These are phyloP conservation scores for Chelonia mydas DNA, from an alignment of 2,797 vertebrate species.

Conservation along the genomic window DNA sequence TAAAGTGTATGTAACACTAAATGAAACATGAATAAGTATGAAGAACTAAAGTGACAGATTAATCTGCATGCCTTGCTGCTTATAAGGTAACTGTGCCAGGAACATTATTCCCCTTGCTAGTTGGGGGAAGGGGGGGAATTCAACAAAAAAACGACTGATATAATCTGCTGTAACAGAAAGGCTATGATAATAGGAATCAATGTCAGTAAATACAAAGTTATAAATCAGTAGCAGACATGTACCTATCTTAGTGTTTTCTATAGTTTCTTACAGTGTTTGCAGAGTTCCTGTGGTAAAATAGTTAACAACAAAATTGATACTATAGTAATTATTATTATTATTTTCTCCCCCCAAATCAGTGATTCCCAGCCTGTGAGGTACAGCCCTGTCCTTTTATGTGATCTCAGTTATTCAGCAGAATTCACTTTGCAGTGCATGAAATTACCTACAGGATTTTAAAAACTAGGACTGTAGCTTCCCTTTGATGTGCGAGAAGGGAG, in stretches of 20 bases:
- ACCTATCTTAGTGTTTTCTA: not conserved
- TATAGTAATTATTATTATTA: not conserved
- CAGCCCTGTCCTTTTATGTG: not conserved
- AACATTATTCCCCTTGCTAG: not conserved
- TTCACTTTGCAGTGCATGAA: rapidly evolving
- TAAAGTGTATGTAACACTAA: not conserved
- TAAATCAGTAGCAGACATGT: not conserved
- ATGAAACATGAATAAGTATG: not conserved
- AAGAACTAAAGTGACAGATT: not conserved
- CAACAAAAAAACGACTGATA: not conserved
- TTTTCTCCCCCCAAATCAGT: not conserved
- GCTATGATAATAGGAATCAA: not conserved
- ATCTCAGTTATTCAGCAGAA: not conserved
- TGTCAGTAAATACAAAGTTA: not conserved
- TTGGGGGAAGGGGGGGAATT: not conserved
- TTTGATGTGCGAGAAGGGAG: rapidly evolving
- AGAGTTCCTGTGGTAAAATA: not conserved
- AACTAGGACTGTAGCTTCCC: not conserved
- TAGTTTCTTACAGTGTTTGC: not conserved
- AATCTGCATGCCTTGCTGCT: not conserved
- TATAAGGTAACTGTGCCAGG: not conserved
- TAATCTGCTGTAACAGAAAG: not conserved
- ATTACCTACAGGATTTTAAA: not conserved
- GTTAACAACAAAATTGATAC: not conserved
- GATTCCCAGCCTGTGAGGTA: not conserved